Evolutionary conservation across 2,888 invertebrate species (phyloP).

Genomic region (Adineta ricciae): DNA sequence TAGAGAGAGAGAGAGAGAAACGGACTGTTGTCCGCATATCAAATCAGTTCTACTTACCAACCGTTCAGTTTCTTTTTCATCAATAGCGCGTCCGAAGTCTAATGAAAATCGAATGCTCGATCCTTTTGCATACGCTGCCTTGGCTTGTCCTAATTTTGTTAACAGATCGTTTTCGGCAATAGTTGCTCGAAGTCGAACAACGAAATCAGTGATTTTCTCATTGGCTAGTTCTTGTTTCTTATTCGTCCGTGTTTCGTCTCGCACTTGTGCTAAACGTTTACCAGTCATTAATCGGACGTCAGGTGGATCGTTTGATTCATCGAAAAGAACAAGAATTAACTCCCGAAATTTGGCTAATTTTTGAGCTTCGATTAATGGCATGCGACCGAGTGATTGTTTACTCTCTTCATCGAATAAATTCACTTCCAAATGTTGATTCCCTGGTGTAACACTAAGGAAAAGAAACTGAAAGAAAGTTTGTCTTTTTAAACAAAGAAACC

Average conservation of each 20-base stretch:
- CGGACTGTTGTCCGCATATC: too few species aligned
- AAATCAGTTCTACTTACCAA: not conserved
- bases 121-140: not conserved
- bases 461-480: not conserved
- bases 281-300: conserved; percentile 1
- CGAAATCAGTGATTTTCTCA: not conserved
- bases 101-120: not conserved
- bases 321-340: not conserved
- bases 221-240: not conserved
- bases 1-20: too few species aligned
- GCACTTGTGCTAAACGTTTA: not conserved
- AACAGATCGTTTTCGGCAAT: not conserved
- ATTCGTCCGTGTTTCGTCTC: conserved; percentile 1
- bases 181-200: not conserved
- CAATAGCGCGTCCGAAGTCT: not conserved
- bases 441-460: not conserved
- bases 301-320: conserved; percentile 15
- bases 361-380: not conserved
- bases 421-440: conserved; percentile 13
- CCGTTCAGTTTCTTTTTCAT: not conserved
- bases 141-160: not conserved
- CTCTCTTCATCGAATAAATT: conserved; percentile 17
- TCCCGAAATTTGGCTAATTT: conserved; percentile 12
- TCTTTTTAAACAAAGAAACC: not conserved
- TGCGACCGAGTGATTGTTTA: not conserved